Conservation (phyloP, 2,113 vertebrate species). For the Nettapus auritus region DNA sequence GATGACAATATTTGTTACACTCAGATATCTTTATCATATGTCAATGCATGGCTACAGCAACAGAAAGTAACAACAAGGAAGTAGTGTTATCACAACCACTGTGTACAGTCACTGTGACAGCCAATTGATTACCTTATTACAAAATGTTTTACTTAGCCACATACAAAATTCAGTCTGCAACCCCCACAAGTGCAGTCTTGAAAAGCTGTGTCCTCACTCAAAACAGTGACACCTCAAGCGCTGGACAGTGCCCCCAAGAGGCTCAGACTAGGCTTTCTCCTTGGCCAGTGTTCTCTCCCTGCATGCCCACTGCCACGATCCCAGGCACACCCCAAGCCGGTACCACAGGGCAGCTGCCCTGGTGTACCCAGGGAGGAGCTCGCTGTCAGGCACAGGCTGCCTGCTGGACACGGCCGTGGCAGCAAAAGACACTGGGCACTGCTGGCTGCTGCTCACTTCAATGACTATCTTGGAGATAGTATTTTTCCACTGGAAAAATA, state of each 20-base stretch:
- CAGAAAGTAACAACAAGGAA: neutral
- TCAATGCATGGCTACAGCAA: neutral
- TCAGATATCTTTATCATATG: neutral
- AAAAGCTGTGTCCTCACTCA: neutral
- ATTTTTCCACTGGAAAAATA: constrained; percentile 22
- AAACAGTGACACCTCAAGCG: neutral
- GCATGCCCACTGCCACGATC: neutral
- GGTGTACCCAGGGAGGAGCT: rapidly evolving
- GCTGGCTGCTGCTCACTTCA: neutral
- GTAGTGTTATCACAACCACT: neutral
- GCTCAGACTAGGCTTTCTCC: neutral
- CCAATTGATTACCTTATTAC: neutral
- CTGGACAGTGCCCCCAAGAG: rapidly evolving
- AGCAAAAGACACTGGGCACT: neutral
- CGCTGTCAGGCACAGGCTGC: neutral
- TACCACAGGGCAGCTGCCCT: neutral
- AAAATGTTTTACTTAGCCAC: neutral
- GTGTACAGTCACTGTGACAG: neutral
- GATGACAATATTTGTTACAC: neutral
- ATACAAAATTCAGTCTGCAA: neutral
- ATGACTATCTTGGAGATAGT: neutral
- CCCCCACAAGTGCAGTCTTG: neutral
- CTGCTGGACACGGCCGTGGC: rapidly evolving
- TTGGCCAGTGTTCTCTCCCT: neutral
- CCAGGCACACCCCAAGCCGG: neutral